Evolutionary conservation across 2,888 invertebrate species (phyloP).

Genomic region (Choristoneura rosaceana): DNA sequence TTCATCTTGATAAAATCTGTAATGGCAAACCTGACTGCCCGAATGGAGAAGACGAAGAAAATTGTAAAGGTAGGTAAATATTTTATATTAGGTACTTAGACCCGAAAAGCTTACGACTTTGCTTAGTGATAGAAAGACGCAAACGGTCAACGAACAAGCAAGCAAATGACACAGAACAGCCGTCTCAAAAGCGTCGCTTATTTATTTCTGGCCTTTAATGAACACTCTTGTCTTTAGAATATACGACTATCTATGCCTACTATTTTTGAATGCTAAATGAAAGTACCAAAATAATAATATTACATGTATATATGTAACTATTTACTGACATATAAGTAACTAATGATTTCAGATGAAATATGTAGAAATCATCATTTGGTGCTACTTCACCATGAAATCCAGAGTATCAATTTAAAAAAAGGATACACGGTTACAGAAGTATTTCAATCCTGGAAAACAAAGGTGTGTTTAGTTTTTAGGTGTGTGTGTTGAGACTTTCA

Average conservation of each 20-base stretch:
- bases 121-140: too few species aligned
- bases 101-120: not conserved
- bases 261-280: too few species aligned
- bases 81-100: not conserved
- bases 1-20: slow-evolving; percentile 63
- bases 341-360: slow-evolving; percentile 42
- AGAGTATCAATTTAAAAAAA: slow-evolving; percentile 55
- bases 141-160: too few species aligned
- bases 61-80: slow-evolving; percentile 61
- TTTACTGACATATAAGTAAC: not conserved
- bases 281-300: too few species aligned
- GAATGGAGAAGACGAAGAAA: slow-evolving; percentile 64
- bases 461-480: slow-evolving; percentile 52
- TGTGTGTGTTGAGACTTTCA: slow-evolving; percentile 46
- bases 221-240: too few species aligned
- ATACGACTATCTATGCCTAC: too few species aligned
- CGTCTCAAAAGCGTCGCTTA: too few species aligned
- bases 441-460: slow-evolving; percentile 62
- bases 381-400: slow-evolving; percentile 56
- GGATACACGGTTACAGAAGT: slow-evolving; percentile 58
- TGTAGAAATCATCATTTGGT: slow-evolving; percentile 67
- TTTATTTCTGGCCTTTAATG: too few species aligned
- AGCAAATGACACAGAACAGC: too few species aligned
- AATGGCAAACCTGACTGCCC: slow-evolving; percentile 65
- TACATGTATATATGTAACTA: too few species aligned